These are phyloP conservation scores for Caenorhabditis latens DNA, from an alignment of 1,140 invertebrate genomes.

Conservation along the genomic window DNA sequence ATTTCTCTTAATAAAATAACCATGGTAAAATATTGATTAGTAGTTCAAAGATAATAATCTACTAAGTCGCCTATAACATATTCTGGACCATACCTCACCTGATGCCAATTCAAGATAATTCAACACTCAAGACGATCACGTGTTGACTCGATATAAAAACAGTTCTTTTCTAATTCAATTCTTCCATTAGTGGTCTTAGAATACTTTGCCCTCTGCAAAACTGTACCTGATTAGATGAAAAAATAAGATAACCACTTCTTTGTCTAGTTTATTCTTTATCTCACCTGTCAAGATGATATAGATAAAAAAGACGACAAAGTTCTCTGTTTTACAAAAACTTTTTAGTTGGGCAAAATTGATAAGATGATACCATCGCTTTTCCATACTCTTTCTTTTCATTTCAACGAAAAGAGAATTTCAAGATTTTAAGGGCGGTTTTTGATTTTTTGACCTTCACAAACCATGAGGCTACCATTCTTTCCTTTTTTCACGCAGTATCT, in stretches of 20 bases:
- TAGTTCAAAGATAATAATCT: no score
- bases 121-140: no score
- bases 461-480: background rate
- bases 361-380: background rate
- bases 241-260: background rate
- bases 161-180: background rate
- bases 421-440: background rate
- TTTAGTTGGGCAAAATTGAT: background rate
- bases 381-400: background rate
- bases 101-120: background rate
- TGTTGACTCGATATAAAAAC: no score
- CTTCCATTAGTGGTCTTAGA: background rate
- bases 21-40: no score
- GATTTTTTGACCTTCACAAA: constrained; percentile 38
- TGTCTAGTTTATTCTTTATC: constrained; percentile 1
- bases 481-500: background rate
- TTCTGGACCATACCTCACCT: no score
- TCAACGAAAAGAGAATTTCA: constrained; percentile 22
- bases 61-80: no score
- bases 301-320: background rate
- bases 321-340: background rate
- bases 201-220: background rate
- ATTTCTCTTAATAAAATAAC: no score
- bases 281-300: background rate
- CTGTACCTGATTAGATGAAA: background rate